These are phyloP conservation scores for Anguilla rostrata DNA, from an alignment of 2,113 vertebrate genomes.

Conservation along the genomic window DNA sequence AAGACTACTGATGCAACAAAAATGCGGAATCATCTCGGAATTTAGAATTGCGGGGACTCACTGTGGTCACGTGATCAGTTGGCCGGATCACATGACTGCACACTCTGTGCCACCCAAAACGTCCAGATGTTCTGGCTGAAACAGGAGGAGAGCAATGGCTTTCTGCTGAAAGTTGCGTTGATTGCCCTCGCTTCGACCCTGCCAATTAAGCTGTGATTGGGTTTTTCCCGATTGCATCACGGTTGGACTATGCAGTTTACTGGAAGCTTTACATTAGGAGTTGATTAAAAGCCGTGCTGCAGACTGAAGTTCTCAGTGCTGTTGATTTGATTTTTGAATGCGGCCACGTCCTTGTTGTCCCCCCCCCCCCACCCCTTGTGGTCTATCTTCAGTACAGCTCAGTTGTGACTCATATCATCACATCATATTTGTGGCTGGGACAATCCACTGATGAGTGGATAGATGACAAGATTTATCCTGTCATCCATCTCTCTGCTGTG, in stretches of 20 bases:
- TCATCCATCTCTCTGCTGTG: background rate
- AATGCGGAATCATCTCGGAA: background rate
- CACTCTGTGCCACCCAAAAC: background rate
- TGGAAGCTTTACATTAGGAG: background rate
- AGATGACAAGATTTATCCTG: background rate
- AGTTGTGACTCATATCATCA: background rate
- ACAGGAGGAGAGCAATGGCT: background rate
- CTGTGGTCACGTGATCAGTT: background rate
- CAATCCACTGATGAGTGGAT: background rate
- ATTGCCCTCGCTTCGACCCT: background rate
- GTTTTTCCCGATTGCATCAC: background rate
- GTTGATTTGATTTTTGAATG: background rate
- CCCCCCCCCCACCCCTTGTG: background rate
- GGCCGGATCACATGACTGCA: background rate
- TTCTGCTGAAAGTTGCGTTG: background rate
- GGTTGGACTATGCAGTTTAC: background rate
- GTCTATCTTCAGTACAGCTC: background rate
- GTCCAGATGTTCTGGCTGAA: background rate
- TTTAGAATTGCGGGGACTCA: background rate
- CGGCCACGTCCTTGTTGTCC: background rate
- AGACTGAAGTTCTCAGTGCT: background rate
- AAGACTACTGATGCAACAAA: background rate
- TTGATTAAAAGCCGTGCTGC: background rate
- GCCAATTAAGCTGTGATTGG: background rate
- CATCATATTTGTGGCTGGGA: background rate